Conservation (phyloP, 2,888 invertebrate genomes). For the Callimorpha dominula region DNA sequence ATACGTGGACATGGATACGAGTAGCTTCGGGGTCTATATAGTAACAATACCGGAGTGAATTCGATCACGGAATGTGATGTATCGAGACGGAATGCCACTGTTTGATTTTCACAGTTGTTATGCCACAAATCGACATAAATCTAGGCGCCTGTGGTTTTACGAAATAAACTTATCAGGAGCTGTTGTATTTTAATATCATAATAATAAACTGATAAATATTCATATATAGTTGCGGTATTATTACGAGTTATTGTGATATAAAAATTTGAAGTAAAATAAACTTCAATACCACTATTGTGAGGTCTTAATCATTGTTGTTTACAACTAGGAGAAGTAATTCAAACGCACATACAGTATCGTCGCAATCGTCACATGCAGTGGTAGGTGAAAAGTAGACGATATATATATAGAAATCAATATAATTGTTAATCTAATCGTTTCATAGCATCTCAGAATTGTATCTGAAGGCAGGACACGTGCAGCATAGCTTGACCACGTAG, state of each 20-base stretch:
- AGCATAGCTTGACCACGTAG: slow-evolving; percentile 14
- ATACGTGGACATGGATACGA: neutral
- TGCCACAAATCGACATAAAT: slow-evolving; percentile 22
- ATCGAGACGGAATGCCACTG: slow-evolving; percentile 29
- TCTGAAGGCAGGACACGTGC: slow-evolving; percentile 12
- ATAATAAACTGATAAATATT: too few species aligned
- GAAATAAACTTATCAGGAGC: neutral
- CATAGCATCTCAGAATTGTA: neutral
- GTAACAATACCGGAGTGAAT: slow-evolving; percentile 37
- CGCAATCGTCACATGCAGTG: too few species aligned
- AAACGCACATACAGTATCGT: too few species aligned
- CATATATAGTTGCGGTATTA: too few species aligned
- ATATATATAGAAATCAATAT: too few species aligned
- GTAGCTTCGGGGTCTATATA: slow-evolving; percentile 14
- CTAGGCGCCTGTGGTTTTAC: slow-evolving; percentile 12
- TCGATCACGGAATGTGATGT: slow-evolving; percentile 27
- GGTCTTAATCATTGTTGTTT: too few species aligned
- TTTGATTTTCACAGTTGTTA: slow-evolving; percentile 22
- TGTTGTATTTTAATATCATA: too few species aligned
- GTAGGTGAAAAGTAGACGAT: too few species aligned
- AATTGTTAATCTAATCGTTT: neutral
- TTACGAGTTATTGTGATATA: too few species aligned
- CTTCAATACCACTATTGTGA: too few species aligned
- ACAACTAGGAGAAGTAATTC: too few species aligned
- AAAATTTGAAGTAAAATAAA: too few species aligned